Evolutionary conservation across 37 sponge, comb jelly and placozoan genomes (phyloP), one percentile per base, ranked within the genome.

Genomic region (Oscarella lobularis): DNA sequence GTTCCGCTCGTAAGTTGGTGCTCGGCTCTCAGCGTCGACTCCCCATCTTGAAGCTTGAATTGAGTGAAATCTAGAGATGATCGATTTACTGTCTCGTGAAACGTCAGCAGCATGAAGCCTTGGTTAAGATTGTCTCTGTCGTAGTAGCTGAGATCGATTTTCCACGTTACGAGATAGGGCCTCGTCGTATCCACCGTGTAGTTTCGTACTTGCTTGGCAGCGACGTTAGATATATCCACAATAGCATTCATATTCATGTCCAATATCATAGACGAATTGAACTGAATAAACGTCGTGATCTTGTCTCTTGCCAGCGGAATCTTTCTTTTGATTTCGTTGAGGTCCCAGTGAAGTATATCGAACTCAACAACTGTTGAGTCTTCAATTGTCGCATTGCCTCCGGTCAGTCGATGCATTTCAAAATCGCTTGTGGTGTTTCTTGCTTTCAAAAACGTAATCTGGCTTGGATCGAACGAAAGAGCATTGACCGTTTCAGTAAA

Each of bases 21-120:
- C 0, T 41, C 71, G 39, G 35, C 84, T 33, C 73, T 34, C 37
- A 38, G 31, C n/a, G 77, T 75, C 2, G 78, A 48, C n/a, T 30
- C 39, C 39, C 31, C 31, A 66, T 85, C 86, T 35, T 83, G 88
- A 36, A 91, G 41, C 2, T 38, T 77, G 31, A 68, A 20, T 4
- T 4, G 6, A 5, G 6, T 4, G 31, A 68, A 5, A 4, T 5
- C 71, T 4, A 68, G 71, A 32, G 71, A 30, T 20, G 71, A 14
- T 14, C 54, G 38, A 37, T 89, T 83, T 14, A 89, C 85, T 35
- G 94, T 89, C 71, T 93, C 94, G 76, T 86, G 81, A 77, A 77
- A 93, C 0, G 84, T 83, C 0, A 93, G 74, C 35, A 31, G 27
- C 2, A 76, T 30, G 3, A 54, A 32, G 9, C 94, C 94, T 3